Base-by-base conservation (phyloP, 1,140 invertebrate genomes). In the Cataglyphis hispanica region DNA sequence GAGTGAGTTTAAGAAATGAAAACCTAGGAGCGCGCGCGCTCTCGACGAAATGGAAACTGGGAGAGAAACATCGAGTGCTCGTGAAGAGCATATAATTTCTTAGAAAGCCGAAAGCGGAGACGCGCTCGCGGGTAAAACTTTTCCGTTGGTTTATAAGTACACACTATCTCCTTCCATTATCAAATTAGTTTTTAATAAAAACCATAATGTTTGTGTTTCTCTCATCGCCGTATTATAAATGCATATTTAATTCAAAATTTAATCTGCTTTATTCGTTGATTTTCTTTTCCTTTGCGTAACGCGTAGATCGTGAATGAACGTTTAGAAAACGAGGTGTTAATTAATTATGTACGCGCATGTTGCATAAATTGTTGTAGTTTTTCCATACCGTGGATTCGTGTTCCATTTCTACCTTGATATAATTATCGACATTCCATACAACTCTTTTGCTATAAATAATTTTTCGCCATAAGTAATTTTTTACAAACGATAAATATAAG, bases 161-260 rank as follows among this genome's bases (percentile, higher is more conserved):
- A 34, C 77, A 89, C 90, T 80, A 89, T 88, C 90, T 91, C 89
- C 89, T 91, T 91, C 92, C 91, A 92, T 92, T 92, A 92, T 92
- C 91, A 91, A 92, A 92, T 92, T 92, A 91, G 85, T 84, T 86
- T 90, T 86, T 75, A 66, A 87, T 87, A 85, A 76, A 85, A 85
- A 87, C 60, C 76, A 86, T 70, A 76, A 53, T 81, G 43, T 64
- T 50, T 37, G n/a, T 19, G 13, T 34, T n/a, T 37, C n/a, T 58
- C 19, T 58, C 19, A 56, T 22, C 16, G 40, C 40, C 25, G 66
- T 78, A 86, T 67, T 63, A 22, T 25, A 13, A 16, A 40, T 66
- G 22, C n/a, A 46, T 50, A 63, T 70, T 50, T 69, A 5, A 46
- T 58, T 16, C n/a, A 1, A 22, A 31, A 37, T 84, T 60, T 63